These are phyloP conservation scores for Hermetia illucens DNA, from an alignment of 1,140 invertebrate genomes.

Conservation along the genomic window DNA sequence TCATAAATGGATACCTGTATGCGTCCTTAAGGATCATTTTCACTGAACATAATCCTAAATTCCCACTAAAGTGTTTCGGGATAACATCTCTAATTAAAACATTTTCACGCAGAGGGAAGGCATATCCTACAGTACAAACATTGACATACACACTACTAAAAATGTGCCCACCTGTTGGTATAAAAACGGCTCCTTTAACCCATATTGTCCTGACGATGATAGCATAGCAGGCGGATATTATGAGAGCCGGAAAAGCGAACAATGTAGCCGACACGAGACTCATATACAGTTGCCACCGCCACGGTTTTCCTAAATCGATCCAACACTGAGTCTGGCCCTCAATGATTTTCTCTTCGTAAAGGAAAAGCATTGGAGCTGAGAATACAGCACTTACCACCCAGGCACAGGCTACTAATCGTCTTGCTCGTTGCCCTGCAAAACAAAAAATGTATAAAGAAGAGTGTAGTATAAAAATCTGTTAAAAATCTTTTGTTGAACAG, in stretches of 20 bases:
- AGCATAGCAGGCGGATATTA: constrained; percentile 81
- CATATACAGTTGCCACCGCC: constrained; percentile 83
- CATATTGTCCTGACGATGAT: constrained; percentile 89
- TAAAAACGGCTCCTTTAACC: constrained; percentile 50
- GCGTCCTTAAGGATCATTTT: too few relatives aligned
- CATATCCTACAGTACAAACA: too few relatives aligned
- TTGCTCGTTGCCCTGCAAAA: constrained; percentile 62
- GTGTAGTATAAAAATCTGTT: not conserved
- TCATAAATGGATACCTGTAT: too few relatives aligned
- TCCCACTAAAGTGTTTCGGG: too few relatives aligned
- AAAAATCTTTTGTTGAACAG: too few relatives aligned
- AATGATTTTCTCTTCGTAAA: constrained; percentile 65
- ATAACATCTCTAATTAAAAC: too few relatives aligned
- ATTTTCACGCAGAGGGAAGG: too few relatives aligned
- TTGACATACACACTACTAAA: too few relatives aligned
- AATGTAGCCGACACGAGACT: constrained; percentile 65
- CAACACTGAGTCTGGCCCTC: constrained; percentile 74
- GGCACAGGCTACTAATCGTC: constrained; percentile 58
- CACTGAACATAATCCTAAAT: too few relatives aligned
- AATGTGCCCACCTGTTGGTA: constrained; percentile 29
- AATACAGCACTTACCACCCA: constrained; percentile 76
- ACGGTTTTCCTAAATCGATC: constrained; percentile 63
- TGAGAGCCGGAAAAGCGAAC: constrained; percentile 76
- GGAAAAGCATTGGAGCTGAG: constrained; percentile 65
- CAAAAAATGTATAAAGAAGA: not conserved